These are phyloP conservation scores for Dreissena rostriformis DNA, from an alignment of 1,140 invertebrate genomes.

Conservation along the genomic window DNA sequence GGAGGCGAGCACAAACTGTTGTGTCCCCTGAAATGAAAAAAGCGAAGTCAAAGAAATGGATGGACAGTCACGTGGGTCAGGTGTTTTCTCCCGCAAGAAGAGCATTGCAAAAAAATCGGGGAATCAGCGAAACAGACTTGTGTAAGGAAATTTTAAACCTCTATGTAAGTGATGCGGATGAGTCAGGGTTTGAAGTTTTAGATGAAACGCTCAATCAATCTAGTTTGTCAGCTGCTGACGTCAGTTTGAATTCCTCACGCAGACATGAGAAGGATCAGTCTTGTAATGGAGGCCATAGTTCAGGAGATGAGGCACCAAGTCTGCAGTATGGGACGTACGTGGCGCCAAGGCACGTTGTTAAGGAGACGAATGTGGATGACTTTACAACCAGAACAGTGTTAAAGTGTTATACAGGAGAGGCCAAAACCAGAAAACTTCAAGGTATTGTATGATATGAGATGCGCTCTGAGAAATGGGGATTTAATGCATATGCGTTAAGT, in stretches of 20 bases:
- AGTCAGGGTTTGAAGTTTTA: conserved; percentile 26
- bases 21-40: background rate
- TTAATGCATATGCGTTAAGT: too few relatives aligned
- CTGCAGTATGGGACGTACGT: conserved; percentile 55
- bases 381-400: conserved; percentile 50
- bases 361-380: conserved; percentile 54
- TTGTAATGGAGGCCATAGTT: background rate
- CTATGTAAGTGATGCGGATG: conserved; percentile 53
- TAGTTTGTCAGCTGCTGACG: background rate
- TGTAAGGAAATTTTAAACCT: conserved; percentile 55
- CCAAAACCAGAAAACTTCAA: conserved; percentile 41
- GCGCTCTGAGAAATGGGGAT: too few relatives aligned
- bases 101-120: conserved; percentile 49
- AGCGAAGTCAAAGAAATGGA: conserved; percentile 17
- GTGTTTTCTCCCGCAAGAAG: conserved; percentile 51
- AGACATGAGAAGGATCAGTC: background rate
- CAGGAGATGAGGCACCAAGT: conserved; percentile 1
- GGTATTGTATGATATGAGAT: conserved; percentile 13
- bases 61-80: conserved; percentile 43
- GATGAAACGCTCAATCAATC: background rate
- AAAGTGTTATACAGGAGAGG: conserved; percentile 48
- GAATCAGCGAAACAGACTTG: conserved; percentile 45
- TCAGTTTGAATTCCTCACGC: background rate
- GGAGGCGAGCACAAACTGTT: background rate
- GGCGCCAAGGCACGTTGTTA: conserved; percentile 43